Evolutionary conservation across 2,113 vertebrate species (phyloP), one percentile per base, ranked within the genome.

Genomic region (Hemiprocne comata): DNA sequence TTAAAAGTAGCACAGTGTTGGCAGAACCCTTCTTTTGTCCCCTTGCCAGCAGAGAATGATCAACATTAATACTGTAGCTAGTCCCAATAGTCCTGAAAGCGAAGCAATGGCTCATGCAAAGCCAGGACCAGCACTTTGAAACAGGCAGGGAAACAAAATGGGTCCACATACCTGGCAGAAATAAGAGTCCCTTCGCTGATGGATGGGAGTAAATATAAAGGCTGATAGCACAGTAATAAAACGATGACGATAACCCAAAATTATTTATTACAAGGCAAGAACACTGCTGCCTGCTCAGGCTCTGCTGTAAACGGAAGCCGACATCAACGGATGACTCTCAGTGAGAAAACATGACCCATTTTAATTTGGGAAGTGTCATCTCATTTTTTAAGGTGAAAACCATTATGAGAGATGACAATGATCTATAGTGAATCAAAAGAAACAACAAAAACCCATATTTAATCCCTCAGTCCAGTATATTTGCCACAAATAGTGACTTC

Each of bases 321-420:
- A 96, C 96, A 97, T 90, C 93, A 97, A 96, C 92, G 95, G 95
- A 97, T 95, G 94, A 97, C 51, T 93, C 96, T 78, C 64, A 92
- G 91, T 0, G 5, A 94, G 91, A 75, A 96, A 97, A 93, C 93
- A 79, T 51, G 87, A 95, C 84, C 87, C 75, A 77, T 95, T 97
- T 97, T 97, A 97, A 97, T 97, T 97, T 92, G 95, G 91, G 94
- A 97, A 87, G 85, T 91, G 90, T 92, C 93, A 85, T 94, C 77
- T 97, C 89, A 94, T 97, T 94, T 94, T 95, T 96, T 91, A 96
- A 93, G 93, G 82, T 90, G 85, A 85, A 94, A 97, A 91, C 89
- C 84, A 95, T 97, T 96, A 96, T 95, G 74, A 96, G 85, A 91
- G 78, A 90, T 95, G 94, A 96, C 95, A 91, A 85, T 88, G 91